phyloP scores from a whole-genome alignment of 1,140 invertebrate genomes.

The Drosophila ohnishii region DNA sequence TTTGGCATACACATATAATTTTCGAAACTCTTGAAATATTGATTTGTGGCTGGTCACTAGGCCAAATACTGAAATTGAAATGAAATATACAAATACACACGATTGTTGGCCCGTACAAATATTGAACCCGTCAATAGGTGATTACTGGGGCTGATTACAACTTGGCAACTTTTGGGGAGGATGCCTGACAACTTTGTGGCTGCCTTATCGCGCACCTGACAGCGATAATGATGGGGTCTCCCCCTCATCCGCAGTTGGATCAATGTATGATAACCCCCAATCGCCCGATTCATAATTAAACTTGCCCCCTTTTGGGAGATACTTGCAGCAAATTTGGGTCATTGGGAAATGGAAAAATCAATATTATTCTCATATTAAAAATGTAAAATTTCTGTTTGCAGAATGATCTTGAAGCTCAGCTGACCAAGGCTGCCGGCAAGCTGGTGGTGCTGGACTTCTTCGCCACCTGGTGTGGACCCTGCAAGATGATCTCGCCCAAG shows the following conservation, averaged over 20 bases:
- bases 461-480: conserved; percentile 94
- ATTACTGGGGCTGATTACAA: conserved; percentile 26
- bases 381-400: conserved; percentile 77
- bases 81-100: conserved; percentile 9
- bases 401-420: conserved; percentile 89
- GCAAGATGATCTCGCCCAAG: conserved; percentile 94
- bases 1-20: conserved; percentile 21
- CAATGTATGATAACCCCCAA: conserved; percentile 20
- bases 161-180: conserved; percentile 22
- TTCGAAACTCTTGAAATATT: conserved; percentile 22
- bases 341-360: conserved; percentile 8
- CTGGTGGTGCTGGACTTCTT: conserved; percentile 95
- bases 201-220: conserved; percentile 33
- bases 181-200: conserved; percentile 33
- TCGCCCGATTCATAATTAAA: not conserved
- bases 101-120: not conserved
- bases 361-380: conserved; percentile 1
- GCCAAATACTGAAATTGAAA: conserved; percentile 25
- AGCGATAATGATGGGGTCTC: conserved; percentile 15
- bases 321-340: not conserved
- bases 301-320: not conserved
- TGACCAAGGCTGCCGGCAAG: conserved; percentile 90
- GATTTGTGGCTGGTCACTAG: conserved; percentile 13
- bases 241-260: conserved; percentile 4
- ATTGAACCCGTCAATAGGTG: conserved; percentile 2